Percentiles rank a stretch among this genome's conserved stretches.
These are phyloP conservation scores for Pholis gunnellus DNA, from an alignment of 2,113 vertebrate genomes.

Conservation along the genomic window DNA sequence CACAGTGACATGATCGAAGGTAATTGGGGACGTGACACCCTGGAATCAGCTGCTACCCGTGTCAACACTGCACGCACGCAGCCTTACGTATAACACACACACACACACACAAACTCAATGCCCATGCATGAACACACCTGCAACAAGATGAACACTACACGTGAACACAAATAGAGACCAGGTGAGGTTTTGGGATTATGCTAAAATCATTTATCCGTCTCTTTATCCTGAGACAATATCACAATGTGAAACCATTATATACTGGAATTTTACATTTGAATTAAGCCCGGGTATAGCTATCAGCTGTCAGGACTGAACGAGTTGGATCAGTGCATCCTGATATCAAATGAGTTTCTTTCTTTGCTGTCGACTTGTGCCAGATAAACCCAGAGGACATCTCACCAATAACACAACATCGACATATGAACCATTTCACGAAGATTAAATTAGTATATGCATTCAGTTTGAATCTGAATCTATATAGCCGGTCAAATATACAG, in stretches of 20 bases:
- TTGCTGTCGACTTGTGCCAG: not conserved
- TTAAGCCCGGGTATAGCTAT: too few relatives aligned
- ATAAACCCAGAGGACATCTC: not conserved
- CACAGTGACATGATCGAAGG: slow-evolving; percentile 69
- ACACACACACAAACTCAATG: not conserved
- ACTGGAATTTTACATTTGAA: too few relatives aligned
- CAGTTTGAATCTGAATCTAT: not conserved
- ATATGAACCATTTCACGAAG: not conserved
- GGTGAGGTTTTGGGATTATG: not conserved
- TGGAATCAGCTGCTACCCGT: slow-evolving; percentile 63
- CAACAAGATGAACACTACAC: not conserved
- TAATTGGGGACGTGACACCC: slow-evolving; percentile 69
- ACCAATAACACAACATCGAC: not conserved
- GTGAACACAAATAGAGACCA: not conserved
- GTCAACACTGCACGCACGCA: not conserved
- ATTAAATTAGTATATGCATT: not conserved
- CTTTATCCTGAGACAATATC: not conserved
- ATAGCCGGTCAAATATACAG: not conserved
- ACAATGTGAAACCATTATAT: not conserved
- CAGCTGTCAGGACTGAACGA: too few relatives aligned
- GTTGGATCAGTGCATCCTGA: too few relatives aligned
- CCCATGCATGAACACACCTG: not conserved
- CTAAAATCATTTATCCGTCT: not conserved
- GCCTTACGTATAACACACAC: not conserved
- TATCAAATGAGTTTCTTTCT: not conserved